These are phyloP conservation scores for Drosophila nr. perissopoda DNA, from an alignment of 2,888 invertebrate species.

Conservation along the genomic window DNA sequence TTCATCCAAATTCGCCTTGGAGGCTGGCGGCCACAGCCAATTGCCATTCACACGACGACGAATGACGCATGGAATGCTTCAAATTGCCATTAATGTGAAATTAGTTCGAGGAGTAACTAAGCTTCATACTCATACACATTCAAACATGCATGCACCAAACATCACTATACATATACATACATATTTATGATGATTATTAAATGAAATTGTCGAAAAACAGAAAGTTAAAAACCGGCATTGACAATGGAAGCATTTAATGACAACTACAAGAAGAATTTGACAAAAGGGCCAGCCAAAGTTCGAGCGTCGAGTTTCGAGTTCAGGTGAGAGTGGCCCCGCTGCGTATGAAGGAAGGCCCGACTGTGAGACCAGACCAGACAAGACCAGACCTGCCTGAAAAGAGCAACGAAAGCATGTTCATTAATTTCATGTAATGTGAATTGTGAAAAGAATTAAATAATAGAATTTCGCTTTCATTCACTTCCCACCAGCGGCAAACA, in stretches of 20 bases:
- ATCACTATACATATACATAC: neutral
- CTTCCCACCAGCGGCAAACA: slow-evolving; percentile 58
- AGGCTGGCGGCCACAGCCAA: slow-evolving; percentile 17
- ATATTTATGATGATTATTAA: slow-evolving; percentile 56
- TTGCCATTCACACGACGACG: slow-evolving; percentile 46
- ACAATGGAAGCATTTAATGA: slow-evolving; percentile 70
- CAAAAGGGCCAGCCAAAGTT: slow-evolving; percentile 48
- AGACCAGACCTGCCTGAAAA: slow-evolving; percentile 1
- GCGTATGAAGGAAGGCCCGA: slow-evolving; percentile 9
- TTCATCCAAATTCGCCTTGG: slow-evolving; percentile 11
- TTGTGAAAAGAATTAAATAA: slow-evolving; percentile 83
- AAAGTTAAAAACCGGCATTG: slow-evolving; percentile 64
- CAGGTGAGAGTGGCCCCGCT: slow-evolving; percentile 54
- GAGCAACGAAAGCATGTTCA: slow-evolving; percentile 49
- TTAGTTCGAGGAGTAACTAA: neutral
- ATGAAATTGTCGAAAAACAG: slow-evolving; percentile 69
- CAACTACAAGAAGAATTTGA: slow-evolving; percentile 61
- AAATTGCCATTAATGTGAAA: slow-evolving; percentile 1
- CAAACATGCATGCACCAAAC: neutral
- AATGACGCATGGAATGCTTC: slow-evolving; percentile 23
- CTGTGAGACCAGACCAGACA: slow-evolving; percentile 2
- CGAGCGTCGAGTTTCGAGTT: slow-evolving; percentile 25
- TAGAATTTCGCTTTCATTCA: slow-evolving; percentile 83
- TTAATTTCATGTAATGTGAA: slow-evolving; percentile 72
- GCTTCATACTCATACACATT: neutral